Percentiles rank a stretch among this genome's conserved stretches.
Conservation (phyloP, 2,113 vertebrate species). For the Emydura subglobosa region DNA sequence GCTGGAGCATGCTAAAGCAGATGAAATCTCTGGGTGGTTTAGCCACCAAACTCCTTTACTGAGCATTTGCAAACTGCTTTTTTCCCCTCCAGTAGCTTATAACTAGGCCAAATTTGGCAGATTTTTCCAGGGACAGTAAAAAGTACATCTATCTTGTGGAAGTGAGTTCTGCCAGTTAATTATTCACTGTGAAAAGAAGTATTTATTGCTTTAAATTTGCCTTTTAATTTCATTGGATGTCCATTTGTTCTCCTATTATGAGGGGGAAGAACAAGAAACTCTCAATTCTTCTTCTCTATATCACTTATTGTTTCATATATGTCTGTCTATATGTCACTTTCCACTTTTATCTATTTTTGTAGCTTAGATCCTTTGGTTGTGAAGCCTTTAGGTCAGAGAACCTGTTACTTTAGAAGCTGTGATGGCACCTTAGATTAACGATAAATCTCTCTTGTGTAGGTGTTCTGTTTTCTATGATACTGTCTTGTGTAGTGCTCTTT, state of each 20-base stretch:
- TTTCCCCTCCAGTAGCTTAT: not conserved
- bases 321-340: not conserved
- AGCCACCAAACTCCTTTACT: not conserved
- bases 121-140: not conserved
- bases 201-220: not conserved
- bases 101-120: not conserved
- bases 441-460: not conserved
- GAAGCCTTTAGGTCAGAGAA: not conserved
- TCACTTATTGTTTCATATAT: not conserved
- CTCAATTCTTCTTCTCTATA: not conserved
- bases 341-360: not conserved
- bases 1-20: not conserved
- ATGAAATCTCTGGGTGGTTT: not conserved
- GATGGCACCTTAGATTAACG: not conserved
- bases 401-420: not conserved
- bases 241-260: not conserved
- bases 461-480: not conserved
- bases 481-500: not conserved
- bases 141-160: not conserved
- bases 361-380: not conserved
- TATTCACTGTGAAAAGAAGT: not conserved
- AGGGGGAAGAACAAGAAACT: not conserved
- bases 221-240: not conserved
- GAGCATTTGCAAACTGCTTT: fast-evolving
- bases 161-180: not conserved